phyloP scores from a whole-genome alignment of 2,888 invertebrate genomes.

The Pedicia rivosa region DNA sequence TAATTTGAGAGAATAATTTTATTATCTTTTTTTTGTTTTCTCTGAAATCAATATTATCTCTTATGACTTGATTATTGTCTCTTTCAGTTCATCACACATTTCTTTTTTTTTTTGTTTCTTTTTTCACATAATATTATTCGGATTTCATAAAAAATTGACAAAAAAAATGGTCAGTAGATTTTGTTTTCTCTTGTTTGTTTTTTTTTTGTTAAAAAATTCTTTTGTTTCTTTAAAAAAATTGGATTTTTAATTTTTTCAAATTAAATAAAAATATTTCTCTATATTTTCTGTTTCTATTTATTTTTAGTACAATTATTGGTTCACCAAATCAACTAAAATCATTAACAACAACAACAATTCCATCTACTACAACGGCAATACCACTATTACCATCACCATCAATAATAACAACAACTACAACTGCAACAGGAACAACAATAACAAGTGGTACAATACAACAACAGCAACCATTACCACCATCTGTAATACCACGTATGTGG shows the following conservation, averaged over 20 bases:
- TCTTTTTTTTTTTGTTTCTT: too few relatives aligned
- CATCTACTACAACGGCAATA: not conserved
- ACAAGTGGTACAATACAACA: slow-evolving; percentile 13
- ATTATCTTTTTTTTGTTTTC: too few relatives aligned
- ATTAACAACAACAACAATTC: slow-evolving; percentile 6
- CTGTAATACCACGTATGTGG: slow-evolving; percentile 51
- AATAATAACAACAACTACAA: slow-evolving; percentile 10
- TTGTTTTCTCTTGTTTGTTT: too few relatives aligned
- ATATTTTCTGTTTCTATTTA: not conserved
- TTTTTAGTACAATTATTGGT: not conserved
- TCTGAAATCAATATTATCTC: too few relatives aligned
- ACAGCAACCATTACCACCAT: slow-evolving; percentile 3
- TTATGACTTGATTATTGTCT: too few relatives aligned
- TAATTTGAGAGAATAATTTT: too few relatives aligned
- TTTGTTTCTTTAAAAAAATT: not conserved
- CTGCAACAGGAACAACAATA: slow-evolving; percentile 6
- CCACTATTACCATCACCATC: slow-evolving; percentile 15
- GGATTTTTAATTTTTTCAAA: not conserved
- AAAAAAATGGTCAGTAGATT: too few relatives aligned
- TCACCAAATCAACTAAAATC: slow-evolving; percentile 12
- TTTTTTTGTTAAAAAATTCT: too few relatives aligned
- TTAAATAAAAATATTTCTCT: not conserved
- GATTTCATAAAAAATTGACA: too few relatives aligned
- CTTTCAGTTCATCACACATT: too few relatives aligned
- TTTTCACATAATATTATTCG: too few relatives aligned